Percentiles rank a stretch among this genome's conserved stretches.
Conservation (phyloP, 1,140 invertebrate genomes). For the Pachypsylla venusta region DNA sequence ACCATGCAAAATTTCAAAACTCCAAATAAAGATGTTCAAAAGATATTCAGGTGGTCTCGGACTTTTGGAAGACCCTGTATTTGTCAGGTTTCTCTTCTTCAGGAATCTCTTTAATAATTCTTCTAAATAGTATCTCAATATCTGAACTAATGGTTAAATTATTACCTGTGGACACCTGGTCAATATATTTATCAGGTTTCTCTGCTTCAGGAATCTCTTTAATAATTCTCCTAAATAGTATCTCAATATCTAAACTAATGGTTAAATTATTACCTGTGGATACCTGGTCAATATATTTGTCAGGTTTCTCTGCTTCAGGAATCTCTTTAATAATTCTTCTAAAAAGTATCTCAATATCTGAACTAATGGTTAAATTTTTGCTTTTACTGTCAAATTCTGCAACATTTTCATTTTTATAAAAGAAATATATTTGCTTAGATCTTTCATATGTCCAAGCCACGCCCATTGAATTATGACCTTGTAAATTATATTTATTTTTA, state of each 20-base stretch:
- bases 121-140: constrained; percentile 57
- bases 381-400: constrained; percentile 71
- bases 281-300: constrained; percentile 17
- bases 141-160: constrained; percentile 52
- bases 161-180: neutral
- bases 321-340: constrained; percentile 56
- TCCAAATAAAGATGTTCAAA: too few species aligned
- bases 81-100: constrained; percentile 40
- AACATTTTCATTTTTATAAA: constrained; percentile 33
- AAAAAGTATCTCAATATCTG: constrained; percentile 61
- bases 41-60: too few species aligned
- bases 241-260: constrained; percentile 59
- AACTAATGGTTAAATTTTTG: constrained; percentile 46
- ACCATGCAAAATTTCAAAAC: too few species aligned
- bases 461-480: constrained; percentile 59
- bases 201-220: constrained; percentile 48
- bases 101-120: constrained; percentile 58
- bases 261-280: neutral
- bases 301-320: constrained; percentile 47
- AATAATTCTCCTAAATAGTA: constrained; percentile 58
- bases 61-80: constrained; percentile 39
- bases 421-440: constrained; percentile 62
- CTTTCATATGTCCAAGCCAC: constrained; percentile 61
- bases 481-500: constrained; percentile 42
- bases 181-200: constrained; percentile 35